phyloP scores from a whole-genome alignment of 2,797 vertebrate species.

The Macropus fuliginosus region DNA sequence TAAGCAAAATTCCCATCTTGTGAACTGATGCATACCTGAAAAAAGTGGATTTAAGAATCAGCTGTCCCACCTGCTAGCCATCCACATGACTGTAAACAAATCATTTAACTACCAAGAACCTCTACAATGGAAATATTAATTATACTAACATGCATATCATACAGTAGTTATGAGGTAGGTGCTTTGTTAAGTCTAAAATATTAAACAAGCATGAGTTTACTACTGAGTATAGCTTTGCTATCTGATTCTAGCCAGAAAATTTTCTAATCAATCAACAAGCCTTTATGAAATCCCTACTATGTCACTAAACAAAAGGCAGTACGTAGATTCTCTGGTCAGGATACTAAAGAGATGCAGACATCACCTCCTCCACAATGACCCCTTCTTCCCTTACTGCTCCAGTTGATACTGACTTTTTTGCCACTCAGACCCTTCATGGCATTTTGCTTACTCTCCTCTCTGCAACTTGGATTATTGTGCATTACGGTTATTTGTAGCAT shows the following conservation, averaged over 20 bases:
- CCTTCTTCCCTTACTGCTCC: background rate
- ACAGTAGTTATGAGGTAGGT: background rate
- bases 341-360: background rate
- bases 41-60: background rate
- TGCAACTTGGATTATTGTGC: background rate
- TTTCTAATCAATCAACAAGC: background rate
- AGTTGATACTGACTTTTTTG: background rate
- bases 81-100: background rate
- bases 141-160: background rate
- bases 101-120: background rate
- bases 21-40: background rate
- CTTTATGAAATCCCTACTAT: background rate
- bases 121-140: background rate
- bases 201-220: background rate
- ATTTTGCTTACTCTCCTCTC: background rate
- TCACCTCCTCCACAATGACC: background rate
- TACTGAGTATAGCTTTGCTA: no score
- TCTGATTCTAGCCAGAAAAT: no score
- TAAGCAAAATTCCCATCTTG: background rate
- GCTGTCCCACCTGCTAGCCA: background rate
- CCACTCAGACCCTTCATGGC: background rate
- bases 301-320: background rate
- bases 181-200: background rate
- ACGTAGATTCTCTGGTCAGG: background rate
- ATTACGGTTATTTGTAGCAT: background rate